Evolutionary conservation across 2,113 vertebrate species (phyloP).

Genomic region (Brachirus orientalis): DNA sequence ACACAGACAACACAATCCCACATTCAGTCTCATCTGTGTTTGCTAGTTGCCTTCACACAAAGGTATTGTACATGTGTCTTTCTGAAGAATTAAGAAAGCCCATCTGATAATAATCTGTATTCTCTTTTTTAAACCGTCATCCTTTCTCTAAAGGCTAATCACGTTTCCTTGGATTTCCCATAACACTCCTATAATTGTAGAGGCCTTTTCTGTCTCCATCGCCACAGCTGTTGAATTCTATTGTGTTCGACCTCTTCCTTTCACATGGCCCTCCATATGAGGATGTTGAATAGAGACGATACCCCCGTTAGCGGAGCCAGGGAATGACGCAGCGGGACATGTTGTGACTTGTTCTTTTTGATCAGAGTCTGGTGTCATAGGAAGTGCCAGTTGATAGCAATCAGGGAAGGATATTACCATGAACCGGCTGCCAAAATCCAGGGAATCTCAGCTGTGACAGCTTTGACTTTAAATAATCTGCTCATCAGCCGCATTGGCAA

Average conservation of each 20-base stretch:
- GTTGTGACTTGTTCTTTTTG: conserved; percentile 52
- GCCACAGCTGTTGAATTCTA: neutral
- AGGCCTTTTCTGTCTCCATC: no score
- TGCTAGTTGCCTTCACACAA: conserved; percentile 38
- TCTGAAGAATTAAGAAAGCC: conserved; percentile 2
- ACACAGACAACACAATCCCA: neutral
- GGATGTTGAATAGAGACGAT: conserved; percentile 3
- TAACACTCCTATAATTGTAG: no score
- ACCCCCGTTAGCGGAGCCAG: conserved; percentile 6
- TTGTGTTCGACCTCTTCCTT: conserved; percentile 1
- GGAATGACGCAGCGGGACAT: conserved; percentile 22
- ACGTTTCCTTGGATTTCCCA: no score
- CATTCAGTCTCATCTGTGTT: neutral
- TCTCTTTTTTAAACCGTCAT: no score
- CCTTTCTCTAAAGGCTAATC: no score
- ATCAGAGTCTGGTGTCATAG: conserved; percentile 2
- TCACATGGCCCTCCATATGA: conserved; percentile 5
- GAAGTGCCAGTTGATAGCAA: conserved; percentile 41
- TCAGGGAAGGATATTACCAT: conserved; percentile 36
- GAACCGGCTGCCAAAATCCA: neutral
- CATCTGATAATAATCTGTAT: no score
- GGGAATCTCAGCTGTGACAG: neutral
- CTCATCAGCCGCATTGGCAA: neutral
- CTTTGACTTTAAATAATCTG: conserved; percentile 30
- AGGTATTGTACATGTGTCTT: neutral